Percentiles rank a stretch among this genome's conserved stretches.
These are phyloP conservation scores for Dione vanillae DNA, from an alignment of 2,888 invertebrate species.

Conservation along the genomic window DNA sequence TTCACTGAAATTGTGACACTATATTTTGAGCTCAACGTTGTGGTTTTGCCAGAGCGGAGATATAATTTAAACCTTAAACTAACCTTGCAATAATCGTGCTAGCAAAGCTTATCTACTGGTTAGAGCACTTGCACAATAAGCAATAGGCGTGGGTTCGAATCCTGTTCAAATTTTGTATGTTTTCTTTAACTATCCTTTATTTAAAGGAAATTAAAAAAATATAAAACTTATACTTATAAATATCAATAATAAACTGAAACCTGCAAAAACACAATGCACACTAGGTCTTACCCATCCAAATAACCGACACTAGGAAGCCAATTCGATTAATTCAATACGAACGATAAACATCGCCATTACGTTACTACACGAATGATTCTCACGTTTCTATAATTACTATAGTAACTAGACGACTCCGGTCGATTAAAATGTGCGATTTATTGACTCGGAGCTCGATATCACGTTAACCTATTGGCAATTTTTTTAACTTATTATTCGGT, in stretches of 20 bases:
- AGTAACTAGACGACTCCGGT: constrained; percentile 21
- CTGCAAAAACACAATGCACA: constrained; percentile 22
- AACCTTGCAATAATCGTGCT: too few species aligned
- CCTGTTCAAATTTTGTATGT: too few species aligned
- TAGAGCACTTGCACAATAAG: too few species aligned
- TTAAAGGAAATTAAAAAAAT: background rate
- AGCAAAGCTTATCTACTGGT: too few species aligned
- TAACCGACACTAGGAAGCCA: constrained; percentile 40
- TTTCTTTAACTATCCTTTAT: too few species aligned
- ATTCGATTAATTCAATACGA: constrained; percentile 42
- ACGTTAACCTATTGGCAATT: constrained; percentile 21
- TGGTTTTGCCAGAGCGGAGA: too few species aligned
- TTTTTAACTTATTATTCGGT: constrained; percentile 6
- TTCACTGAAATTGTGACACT: too few species aligned
- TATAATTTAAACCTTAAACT: too few species aligned
- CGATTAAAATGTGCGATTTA: constrained; percentile 28
- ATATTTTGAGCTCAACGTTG: too few species aligned
- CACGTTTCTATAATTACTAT: constrained; percentile 39
- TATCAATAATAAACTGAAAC: background rate
- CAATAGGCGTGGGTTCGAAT: too few species aligned
- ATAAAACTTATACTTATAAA: too few species aligned
- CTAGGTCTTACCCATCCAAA: constrained; percentile 37
- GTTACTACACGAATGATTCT: constrained; percentile 37
- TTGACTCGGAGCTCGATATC: constrained; percentile 24
- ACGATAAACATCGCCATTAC: constrained; percentile 43